Conservation (phyloP, 1,140 invertebrate species). For the Periplaneta americana region DNA sequence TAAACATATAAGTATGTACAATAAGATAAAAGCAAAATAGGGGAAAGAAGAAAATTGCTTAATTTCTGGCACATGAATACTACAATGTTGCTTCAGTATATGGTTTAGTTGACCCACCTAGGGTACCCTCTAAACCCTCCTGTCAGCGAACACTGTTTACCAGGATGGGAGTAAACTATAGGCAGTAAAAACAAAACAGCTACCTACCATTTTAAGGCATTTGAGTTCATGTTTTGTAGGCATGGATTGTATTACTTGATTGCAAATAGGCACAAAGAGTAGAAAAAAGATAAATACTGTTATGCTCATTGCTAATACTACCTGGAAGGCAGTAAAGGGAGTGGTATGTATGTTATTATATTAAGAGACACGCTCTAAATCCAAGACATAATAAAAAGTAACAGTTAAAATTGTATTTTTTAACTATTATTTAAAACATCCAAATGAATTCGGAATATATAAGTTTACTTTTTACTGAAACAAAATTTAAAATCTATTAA, state of each 20-base stretch:
- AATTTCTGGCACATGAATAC: not conserved
- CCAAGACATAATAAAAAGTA: no score
- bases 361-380: no score
- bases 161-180: no score
- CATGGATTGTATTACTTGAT: not conserved
- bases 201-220: not conserved
- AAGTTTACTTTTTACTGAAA: not conserved
- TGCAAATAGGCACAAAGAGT: not conserved
- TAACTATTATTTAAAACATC: not conserved
- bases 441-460: not conserved
- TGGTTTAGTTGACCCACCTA: no score
- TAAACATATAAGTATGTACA: not conserved
- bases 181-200: not conserved
- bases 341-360: no score
- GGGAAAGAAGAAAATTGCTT: not conserved
- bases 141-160: no score
- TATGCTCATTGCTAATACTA: not conserved
- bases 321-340: not conserved
- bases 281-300: not conserved
- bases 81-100: not conserved
- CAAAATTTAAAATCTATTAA: no score
- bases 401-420: not conserved
- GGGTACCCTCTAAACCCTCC: not conserved
- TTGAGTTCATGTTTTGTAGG: not conserved
- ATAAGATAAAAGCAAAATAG: not conserved